A percentile compares a stretch with the other conserved stretches of the same genome.
These are phyloP conservation scores for Aphelocoma coerulescens DNA, from an alignment of 2,113 vertebrate genomes.

Conservation along the genomic window DNA sequence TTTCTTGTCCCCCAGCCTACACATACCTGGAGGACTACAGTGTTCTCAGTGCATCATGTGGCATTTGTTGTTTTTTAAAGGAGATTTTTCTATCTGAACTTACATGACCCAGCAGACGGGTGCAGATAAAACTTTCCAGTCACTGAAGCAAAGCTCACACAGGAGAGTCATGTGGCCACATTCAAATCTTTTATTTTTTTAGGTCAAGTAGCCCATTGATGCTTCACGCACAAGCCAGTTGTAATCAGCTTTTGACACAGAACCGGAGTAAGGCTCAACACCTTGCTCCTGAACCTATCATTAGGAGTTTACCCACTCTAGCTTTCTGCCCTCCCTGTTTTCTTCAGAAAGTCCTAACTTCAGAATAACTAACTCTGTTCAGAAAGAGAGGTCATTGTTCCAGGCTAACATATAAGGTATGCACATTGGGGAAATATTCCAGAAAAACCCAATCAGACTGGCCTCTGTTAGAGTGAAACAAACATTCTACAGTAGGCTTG, in stretches of 20 bases:
- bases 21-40: accelerated
- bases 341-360: neutral
- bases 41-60: neutral
- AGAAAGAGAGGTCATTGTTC: neutral
- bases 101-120: neutral
- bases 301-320: neutral
- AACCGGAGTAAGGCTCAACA: neutral
- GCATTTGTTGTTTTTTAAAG: neutral
- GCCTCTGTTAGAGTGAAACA: neutral
- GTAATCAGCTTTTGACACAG: neutral
- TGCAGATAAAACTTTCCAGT: neutral
- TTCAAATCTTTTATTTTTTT: neutral
- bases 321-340: neutral
- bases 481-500: neutral
- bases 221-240: accelerated
- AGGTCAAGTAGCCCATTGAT: neutral
- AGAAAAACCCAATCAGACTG: neutral
- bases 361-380: neutral
- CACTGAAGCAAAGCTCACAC: neutral
- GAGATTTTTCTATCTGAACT: neutral
- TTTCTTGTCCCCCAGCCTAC: neutral
- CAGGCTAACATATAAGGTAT: neutral
- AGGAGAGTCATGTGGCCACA: neutral
- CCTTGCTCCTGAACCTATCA: neutral
- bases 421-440: neutral